Evolutionary conservation across 2,888 invertebrate species (phyloP).

Genomic region (Dynastes grantii): DNA sequence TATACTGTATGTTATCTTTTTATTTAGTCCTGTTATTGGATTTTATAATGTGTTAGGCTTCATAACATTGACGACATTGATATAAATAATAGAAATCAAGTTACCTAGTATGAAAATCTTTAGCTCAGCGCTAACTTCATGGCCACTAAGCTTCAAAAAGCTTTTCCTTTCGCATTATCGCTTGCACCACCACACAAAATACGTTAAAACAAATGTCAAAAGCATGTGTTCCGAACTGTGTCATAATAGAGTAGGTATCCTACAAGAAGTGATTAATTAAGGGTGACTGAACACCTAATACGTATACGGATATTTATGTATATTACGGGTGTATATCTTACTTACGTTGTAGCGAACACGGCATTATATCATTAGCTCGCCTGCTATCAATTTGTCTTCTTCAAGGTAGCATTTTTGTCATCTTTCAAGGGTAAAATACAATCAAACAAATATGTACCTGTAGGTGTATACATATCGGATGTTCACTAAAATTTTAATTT

Average conservation of each 20-base stretch:
- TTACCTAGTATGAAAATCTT: too few species aligned
- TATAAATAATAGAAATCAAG: too few species aligned
- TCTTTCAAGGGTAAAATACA: neutral
- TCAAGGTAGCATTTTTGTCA: conserved; percentile 24
- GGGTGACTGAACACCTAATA: conserved; percentile 1
- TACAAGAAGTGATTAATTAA: conserved; percentile 12
- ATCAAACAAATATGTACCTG: neutral
- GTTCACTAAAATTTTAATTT: too few species aligned
- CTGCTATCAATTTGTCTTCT: conserved; percentile 31
- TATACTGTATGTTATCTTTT: too few species aligned
- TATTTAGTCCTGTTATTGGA: too few species aligned
- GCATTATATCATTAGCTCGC: conserved; percentile 22
- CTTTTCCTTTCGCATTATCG: too few species aligned
- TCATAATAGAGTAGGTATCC: neutral
- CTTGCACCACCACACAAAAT: neutral
- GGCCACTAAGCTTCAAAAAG: too few species aligned
- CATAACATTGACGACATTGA: too few species aligned
- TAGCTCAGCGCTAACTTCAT: too few species aligned
- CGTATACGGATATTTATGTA: conserved; percentile 11
- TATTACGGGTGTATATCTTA: conserved; percentile 12
- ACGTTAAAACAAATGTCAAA: neutral
- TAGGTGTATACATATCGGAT: neutral
- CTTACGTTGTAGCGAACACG: conserved; percentile 12
- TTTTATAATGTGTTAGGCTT: too few species aligned
- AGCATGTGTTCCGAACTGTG: neutral